phyloP scores from a whole-genome alignment of 2,113 vertebrate genomes.

The Scophthalmus maximus region DNA sequence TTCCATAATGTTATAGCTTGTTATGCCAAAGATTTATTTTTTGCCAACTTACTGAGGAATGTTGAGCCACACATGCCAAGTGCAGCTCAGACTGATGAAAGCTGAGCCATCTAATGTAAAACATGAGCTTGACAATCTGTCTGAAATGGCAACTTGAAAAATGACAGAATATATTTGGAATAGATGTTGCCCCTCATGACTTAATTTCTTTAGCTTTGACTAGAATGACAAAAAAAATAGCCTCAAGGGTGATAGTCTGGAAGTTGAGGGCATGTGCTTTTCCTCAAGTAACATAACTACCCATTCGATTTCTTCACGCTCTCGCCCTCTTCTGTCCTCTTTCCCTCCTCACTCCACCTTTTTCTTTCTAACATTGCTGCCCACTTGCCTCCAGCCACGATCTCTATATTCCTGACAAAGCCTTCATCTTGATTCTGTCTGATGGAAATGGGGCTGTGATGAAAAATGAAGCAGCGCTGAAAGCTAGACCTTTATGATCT shows the following conservation, averaged over 20 bases:
- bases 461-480: conserved; percentile 13
- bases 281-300: conserved; percentile 12
- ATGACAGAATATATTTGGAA: neutral
- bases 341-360: conserved; percentile 7
- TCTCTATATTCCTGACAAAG: conserved; percentile 36
- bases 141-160: neutral
- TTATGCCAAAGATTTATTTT: too few relatives aligned
- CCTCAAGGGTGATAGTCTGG: conserved; percentile 1
- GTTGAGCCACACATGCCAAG: too few relatives aligned
- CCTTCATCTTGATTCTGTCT: conserved; percentile 54
- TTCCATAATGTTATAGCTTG: too few relatives aligned
- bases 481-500: conserved; percentile 31
- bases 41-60: too few relatives aligned
- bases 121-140: neutral
- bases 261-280: conserved; percentile 25
- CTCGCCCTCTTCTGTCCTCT: neutral
- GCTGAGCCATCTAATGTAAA: too few relatives aligned
- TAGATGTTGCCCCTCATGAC: neutral
- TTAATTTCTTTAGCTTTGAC: neutral
- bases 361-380: conserved; percentile 19
- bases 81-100: too few relatives aligned
- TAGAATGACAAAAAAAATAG: neutral
- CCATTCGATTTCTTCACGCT: neutral
- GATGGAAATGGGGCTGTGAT: conserved; percentile 36
- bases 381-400: conserved; percentile 37